A percentile compares a stretch with the other conserved stretches of the same genome.
Evolutionary conservation across 2,888 invertebrate species (phyloP).

Genomic region (Galerucella pusilla): DNA sequence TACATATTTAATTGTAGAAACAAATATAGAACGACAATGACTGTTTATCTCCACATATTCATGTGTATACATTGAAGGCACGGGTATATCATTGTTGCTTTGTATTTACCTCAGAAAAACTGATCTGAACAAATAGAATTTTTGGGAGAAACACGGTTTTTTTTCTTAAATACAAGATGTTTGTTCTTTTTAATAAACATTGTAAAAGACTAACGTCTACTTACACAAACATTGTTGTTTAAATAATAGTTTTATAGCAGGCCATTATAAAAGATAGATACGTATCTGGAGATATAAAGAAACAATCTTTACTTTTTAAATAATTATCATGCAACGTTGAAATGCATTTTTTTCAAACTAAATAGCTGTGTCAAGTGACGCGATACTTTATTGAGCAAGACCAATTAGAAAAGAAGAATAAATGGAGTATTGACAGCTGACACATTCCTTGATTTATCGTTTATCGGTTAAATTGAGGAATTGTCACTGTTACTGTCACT

Average conservation of each 20-base stretch:
- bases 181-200: constrained; percentile 57
- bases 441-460: no score
- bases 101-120: constrained; percentile 50
- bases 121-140: constrained; percentile 49
- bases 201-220: constrained; percentile 53
- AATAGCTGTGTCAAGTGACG: no score
- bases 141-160: constrained; percentile 52
- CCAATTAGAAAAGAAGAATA: no score
- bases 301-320: neutral
- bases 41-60: constrained; percentile 48
- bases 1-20: constrained; percentile 52
- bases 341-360: neutral
- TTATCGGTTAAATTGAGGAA: no score
- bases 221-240: constrained; percentile 45
- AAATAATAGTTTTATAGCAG: constrained; percentile 45
- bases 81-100: constrained; percentile 53
- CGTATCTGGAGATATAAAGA: neutral
- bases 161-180: constrained; percentile 53
- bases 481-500: no score
- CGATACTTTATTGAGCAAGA: no score
- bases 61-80: constrained; percentile 51
- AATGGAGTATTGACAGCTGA: no score
- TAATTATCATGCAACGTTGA: neutral
- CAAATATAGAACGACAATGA: constrained; percentile 48
- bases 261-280: constrained; percentile 36